Evolutionary conservation across 2,113 vertebrate genomes (phyloP), one percentile per base, ranked within the genome.

Genomic region (Tachysurus vachellii): DNA sequence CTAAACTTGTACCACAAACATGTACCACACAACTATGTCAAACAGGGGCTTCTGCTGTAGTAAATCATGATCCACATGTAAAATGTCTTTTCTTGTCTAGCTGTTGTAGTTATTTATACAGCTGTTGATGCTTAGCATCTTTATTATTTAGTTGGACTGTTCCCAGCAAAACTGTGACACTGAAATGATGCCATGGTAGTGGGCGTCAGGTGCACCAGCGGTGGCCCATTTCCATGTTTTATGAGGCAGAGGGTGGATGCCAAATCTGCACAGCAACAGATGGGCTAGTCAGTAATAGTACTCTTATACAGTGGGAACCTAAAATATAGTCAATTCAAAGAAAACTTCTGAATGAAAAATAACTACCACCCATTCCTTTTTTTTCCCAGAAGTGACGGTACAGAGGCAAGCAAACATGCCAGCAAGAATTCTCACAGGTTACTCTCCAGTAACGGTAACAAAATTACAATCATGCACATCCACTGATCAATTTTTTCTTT

Each of bases 181-280:
- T 79, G 77, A 80, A 28, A 80, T 79, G 50, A 81, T 81, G 56
- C 19, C 56, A 44, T 23, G 12, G 19, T 26, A 13, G 19, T 26
- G 56, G 53, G 56, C 42, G 31, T 81, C 79, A 61, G 79, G 79
- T 81, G 56, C 19, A 80, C 19, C 79, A 81, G 19, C 5, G 7
- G 31, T 81, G 79, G 31, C 56, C 56, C 56, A 1, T 13, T 81
- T 80, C 77, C 77, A 36, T 36, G 19, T 21, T 59, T 54, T 36
- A 59, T 28, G 26, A 59, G 17, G 31, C 17, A 57, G 42, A 5
- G 8, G 54, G 28, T 57, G 28, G 77, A 28, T 80, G 54, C 28
- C 77, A 80, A 59, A 80, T 80, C 77, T 80, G 77, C 77, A 80
- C 77, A 36, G 53, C 77, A 80, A 80, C 77, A 80, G 8, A 80